Percentiles rank a stretch among this genome's conserved stretches.
phyloP scores from a whole-genome alignment of 1,140 invertebrate species.

The Brachionus calyciflorus region DNA sequence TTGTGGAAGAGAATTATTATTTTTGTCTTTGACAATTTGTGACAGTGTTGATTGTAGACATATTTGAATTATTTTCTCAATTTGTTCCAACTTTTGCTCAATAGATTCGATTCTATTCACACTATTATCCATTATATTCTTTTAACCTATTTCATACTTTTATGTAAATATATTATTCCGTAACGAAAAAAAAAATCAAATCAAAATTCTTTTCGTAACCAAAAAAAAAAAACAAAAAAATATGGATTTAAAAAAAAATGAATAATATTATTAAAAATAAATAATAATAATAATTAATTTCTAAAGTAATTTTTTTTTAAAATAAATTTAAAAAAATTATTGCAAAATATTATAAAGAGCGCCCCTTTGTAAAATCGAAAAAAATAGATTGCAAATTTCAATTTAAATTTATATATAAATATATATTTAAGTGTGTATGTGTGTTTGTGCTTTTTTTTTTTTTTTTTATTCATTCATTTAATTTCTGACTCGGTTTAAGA shows the following conservation, averaged over 20 bases:
- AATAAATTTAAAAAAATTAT: background rate
- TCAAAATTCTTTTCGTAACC: background rate
- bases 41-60: constrained; percentile 22
- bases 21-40: constrained; percentile 7
- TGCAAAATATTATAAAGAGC: too few species aligned
- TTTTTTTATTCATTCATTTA: too few species aligned
- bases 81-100: constrained; percentile 35
- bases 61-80: constrained; percentile 26
- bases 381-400: too few species aligned
- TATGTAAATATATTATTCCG: too few species aligned
- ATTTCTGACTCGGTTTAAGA: too few species aligned
- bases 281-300: constrained; percentile 37
- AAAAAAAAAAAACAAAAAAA: background rate
- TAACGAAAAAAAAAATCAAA: too few species aligned
- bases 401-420: too few species aligned
- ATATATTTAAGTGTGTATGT: too few species aligned
- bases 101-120: background rate
- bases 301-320: background rate
- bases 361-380: too few species aligned
- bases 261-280: too few species aligned
- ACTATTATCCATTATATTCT: background rate
- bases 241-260: constrained; percentile 29
- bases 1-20: background rate
- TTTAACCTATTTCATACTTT: too few species aligned
- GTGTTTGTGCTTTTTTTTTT: too few species aligned